Evolutionary conservation across 2,113 vertebrate genomes (phyloP).

Genomic region (Poeciliopsis prolifica): DNA sequence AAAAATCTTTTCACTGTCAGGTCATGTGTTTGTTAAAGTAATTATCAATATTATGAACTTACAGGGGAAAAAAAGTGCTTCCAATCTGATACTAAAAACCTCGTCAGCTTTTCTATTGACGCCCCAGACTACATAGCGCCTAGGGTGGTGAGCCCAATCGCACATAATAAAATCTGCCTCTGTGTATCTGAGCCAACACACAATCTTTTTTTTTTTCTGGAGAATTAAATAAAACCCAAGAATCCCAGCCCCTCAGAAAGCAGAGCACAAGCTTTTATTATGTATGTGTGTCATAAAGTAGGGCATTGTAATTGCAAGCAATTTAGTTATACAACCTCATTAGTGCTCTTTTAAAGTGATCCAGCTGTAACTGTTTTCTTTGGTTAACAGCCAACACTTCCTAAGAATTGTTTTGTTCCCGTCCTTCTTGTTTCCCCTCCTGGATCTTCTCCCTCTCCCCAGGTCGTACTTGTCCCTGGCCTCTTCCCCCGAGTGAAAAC

Average conservation of each 20-base stretch:
- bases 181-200: background rate
- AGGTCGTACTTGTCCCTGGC: constrained; percentile 85
- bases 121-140: background rate
- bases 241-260: background rate
- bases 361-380: background rate
- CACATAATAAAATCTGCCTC: background rate
- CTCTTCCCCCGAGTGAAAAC: constrained; percentile 65
- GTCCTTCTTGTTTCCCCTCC: background rate
- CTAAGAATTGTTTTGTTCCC: constrained; percentile 17
- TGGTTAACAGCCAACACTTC: constrained; percentile 9
- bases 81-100: background rate
- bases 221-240: constrained; percentile 13
- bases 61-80: too few relatives aligned
- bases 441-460: constrained; percentile 14
- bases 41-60: too few relatives aligned
- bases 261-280: constrained; percentile 40
- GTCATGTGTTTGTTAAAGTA: too few relatives aligned
- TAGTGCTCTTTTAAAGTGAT: constrained; percentile 6
- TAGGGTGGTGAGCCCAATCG: too few relatives aligned
- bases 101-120: background rate
- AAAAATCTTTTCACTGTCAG: background rate
- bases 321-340: constrained; percentile 45
- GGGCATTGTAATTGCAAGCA: constrained; percentile 18
- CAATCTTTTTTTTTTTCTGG: constrained; percentile 41
- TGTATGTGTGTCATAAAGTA: constrained; percentile 27